Evolutionary conservation across 2,113 vertebrate genomes (phyloP).

Genomic region (Catharus minimus): DNA sequence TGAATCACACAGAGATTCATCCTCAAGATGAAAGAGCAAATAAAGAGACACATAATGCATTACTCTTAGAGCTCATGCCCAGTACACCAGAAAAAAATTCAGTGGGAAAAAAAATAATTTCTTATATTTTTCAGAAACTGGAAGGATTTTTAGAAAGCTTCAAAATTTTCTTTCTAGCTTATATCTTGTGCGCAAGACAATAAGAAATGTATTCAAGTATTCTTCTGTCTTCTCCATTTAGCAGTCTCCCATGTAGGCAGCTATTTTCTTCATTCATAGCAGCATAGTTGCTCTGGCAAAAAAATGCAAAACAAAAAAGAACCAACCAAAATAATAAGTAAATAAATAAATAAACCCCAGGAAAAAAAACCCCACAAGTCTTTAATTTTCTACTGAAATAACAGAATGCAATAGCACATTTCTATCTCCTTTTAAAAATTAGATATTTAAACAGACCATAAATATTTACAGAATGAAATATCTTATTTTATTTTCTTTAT

Average conservation of each 20-base stretch:
- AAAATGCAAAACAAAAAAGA: background rate
- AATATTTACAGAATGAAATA: background rate
- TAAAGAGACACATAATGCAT: background rate
- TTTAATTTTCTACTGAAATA: background rate
- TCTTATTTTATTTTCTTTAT: background rate
- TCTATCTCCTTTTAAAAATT: background rate
- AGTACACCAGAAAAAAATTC: background rate
- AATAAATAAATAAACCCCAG: background rate
- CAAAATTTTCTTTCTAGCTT: background rate
- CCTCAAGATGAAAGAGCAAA: background rate
- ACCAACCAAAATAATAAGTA: background rate
- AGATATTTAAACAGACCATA: background rate
- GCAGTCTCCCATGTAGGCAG: background rate
- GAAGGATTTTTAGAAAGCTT: fast-evolving
- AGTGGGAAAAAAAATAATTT: fast-evolving
- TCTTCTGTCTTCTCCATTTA: background rate
- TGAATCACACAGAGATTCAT: background rate
- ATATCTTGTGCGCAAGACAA: background rate
- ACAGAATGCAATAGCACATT: background rate
- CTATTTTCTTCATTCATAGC: background rate
- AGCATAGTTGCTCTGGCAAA: background rate
- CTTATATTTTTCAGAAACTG: background rate
- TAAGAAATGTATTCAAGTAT: background rate
- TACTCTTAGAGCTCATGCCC: background rate
- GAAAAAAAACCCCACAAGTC: fast-evolving